Percentiles rank a stretch among this genome's conserved stretches.
phyloP scores from a whole-genome alignment of 2,888 invertebrate genomes.

The Drosophila birchii region DNA sequence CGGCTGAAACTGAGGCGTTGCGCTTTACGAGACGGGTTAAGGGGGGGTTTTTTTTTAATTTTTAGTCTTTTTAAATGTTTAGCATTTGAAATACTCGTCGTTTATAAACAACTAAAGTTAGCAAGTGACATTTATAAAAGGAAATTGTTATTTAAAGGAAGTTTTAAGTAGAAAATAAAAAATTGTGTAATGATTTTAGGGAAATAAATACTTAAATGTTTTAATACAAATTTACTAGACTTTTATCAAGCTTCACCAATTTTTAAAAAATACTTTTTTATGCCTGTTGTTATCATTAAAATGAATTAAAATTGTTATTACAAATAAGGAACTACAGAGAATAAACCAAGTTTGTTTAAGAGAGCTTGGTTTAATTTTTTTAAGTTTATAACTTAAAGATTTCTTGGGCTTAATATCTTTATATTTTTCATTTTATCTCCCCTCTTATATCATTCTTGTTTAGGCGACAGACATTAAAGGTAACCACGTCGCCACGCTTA shows the following conservation, averaged over 20 bases:
- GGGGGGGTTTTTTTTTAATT: no score
- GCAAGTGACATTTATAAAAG: neutral
- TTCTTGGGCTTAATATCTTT: neutral
- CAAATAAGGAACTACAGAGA: neutral
- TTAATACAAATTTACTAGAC: no score
- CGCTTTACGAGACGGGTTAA: no score
- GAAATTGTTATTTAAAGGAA: neutral
- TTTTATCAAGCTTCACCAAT: neutral
- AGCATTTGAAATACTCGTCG: no score
- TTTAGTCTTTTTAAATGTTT: no score
- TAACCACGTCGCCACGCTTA: neutral
- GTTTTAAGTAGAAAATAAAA: neutral
- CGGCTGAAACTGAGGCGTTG: no score
- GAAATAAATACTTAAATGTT: neutral
- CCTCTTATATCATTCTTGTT: constrained; percentile 1
- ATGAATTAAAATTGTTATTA: neutral
- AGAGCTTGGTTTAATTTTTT: neutral
- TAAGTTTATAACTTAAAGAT: neutral
- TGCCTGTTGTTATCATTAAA: neutral
- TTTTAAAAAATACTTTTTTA: no score
- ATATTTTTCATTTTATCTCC: neutral
- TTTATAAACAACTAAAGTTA: neutral
- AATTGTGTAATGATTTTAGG: neutral
- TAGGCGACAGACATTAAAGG: constrained; percentile 1
- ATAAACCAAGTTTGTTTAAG: neutral